phyloP scores from a whole-genome alignment of 2,113 vertebrate genomes.

The Anoura caudifer region DNA sequence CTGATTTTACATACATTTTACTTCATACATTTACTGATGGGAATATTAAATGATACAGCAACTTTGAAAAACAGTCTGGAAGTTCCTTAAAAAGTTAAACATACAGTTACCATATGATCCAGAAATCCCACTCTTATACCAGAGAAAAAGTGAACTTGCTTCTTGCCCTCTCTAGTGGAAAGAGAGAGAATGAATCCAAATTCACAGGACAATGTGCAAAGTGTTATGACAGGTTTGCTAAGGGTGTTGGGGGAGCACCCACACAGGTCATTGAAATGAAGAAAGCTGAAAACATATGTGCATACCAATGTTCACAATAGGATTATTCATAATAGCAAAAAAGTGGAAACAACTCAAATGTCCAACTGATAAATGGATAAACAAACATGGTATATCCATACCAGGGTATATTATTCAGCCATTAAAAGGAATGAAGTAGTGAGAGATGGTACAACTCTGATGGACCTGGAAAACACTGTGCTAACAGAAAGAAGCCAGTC shows the following conservation, averaged over 20 bases:
- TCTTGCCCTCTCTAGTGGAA: background rate
- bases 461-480: background rate
- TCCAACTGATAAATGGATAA: background rate
- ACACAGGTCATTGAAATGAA: background rate
- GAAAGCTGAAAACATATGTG: conserved; percentile 1
- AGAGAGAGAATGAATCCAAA: background rate
- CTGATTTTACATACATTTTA: background rate
- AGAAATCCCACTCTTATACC: background rate
- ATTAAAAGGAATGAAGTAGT: background rate
- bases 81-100: background rate
- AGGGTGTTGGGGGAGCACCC: background rate
- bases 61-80: background rate
- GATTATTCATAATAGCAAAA: background rate
- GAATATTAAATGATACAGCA: background rate
- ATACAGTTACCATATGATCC: background rate
- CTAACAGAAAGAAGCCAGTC: background rate
- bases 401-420: background rate
- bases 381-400: background rate
- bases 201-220: background rate
- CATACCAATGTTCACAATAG: background rate
- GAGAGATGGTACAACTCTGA: background rate
- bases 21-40: background rate
- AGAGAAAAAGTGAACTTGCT: background rate
- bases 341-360: conserved; percentile 3
- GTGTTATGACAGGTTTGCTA: background rate